Evolutionary conservation across 2,888 invertebrate genomes (phyloP), one percentile per base, ranked within the genome.

Genomic region (Zygogramma bicolorata): DNA sequence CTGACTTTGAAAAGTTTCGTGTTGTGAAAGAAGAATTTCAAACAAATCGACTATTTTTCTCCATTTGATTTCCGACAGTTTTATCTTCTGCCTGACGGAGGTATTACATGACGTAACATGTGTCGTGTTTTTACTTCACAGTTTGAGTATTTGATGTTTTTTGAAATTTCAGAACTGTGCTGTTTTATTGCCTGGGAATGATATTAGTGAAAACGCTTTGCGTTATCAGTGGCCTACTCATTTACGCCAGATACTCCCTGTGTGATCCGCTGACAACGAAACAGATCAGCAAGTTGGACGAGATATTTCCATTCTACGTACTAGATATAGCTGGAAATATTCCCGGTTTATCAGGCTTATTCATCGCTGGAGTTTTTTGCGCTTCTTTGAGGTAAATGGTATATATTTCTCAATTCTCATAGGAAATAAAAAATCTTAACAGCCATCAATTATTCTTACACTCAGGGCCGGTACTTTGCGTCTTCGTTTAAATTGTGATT

Each of bases 281-380:
- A 13, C 89, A 88, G 78, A 89, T 91, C 34, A 86, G 87, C 49
- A 89, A 88, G 81, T 88, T 88, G 78, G 91, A 91, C 82, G 90
- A 91, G 73, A 71, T 86, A 15, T 88, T 94, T 3, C 93, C 94
- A 0, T 91, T 91, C 79, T 94, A 92, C 80, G 90, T 94, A 4
- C 92, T 94, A 89, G 92, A 93, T 78, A 88, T 92, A 13, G 89
- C 93, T 0, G 87, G 88, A 2, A 87, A 90, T 83, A 89, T 92
- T 80, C 92, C 92, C 15, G 94, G 94, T 0, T 88, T 94, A 61
- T 91, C 93, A 27, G 94, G 94, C 2, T 88, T 94, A 49, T 94
- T 95, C 80, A 90, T 94, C 3, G 93, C 94, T 27, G 92, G 94
- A 25, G 89, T 94, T 49, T 93, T 94, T 78, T 92, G 93, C 81